Evolutionary conservation across 2,113 vertebrate species (phyloP), one percentile per base, ranked within the genome.

Genomic region (Hydrolagus affinis): DNA sequence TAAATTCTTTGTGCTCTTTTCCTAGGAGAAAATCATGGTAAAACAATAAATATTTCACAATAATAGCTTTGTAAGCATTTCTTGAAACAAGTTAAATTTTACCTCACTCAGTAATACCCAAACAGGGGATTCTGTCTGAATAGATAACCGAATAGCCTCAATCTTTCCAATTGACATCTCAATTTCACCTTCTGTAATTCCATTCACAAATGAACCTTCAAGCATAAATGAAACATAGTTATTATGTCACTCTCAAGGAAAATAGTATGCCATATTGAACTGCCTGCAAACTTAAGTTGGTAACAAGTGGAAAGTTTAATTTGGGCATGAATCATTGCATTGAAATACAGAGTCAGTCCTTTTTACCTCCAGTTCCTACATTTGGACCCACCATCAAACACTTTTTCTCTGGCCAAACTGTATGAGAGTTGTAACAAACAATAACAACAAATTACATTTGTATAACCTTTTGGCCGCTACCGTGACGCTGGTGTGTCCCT

Each of bases 101-200:
- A 96, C 95, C 93, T 96, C 94, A 85, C 92, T 95, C 28, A 96
- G 88, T 57, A 95, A 87, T 83, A 89, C 92, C 96, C 95, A 96
- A 32, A 94, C 90, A 0, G 93, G 87, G 4, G 95, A 94, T 85
- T 93, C 86, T 0, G 92, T 88, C 8, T 89, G 90, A 86, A 96
- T 85, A n/a, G 91, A 80, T 25, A 96, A 91, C 30, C 94, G 92
- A 28, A 96, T 80, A 11, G 94, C 94, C 8, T 90, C 86, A 77
- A 96, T 88, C 57, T 90, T 92, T 86, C 92, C 93, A 73, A 96
- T 74, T 0, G 32, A 85, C 70, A 62, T 85, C 9, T 23, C 66
- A 6, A 96, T 32, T 8, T 7, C 85, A 32, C 94, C 94, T 86
- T 91, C 88, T 86, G 94, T 94, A 56, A 93, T 25, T 56, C 95